Percentiles rank a stretch among this genome's conserved stretches.
These are phyloP conservation scores for Chrysaora quinquecirrha DNA, from an alignment of 30 jellyfish, hydroid and myxozoan genomes.

Conservation along the genomic window DNA sequence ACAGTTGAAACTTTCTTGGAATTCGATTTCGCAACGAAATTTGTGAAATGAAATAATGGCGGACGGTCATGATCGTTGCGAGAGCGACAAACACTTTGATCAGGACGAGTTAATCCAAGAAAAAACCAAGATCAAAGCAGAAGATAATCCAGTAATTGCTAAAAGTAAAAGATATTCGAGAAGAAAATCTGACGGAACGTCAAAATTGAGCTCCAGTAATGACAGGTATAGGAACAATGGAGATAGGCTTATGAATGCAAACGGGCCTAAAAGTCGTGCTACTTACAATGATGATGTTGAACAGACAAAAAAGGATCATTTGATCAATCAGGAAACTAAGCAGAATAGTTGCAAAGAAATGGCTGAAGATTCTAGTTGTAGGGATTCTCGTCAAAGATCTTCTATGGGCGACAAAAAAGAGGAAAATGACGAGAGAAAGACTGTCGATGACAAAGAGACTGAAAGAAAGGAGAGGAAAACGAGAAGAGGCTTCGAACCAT, in stretches of 20 bases:
- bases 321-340: background rate
- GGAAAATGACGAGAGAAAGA: too few species aligned
- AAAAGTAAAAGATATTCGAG: background rate
- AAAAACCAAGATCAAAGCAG: background rate
- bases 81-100: too few species aligned
- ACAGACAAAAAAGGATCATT: background rate
- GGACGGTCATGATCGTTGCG: too few species aligned
- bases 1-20: background rate
- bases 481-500: slow-evolving; percentile 54
- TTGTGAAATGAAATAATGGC: background rate
- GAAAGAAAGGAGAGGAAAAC: slow-evolving; percentile 22
- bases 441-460: background rate
- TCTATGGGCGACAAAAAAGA: too few species aligned
- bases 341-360: too few species aligned
- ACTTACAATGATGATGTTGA: background rate
- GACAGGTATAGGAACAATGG: too few species aligned
- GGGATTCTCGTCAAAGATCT: too few species aligned
- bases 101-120: background rate
- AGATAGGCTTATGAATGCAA: too few species aligned
- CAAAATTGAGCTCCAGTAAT: background rate
- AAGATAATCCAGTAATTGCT: background rate
- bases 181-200: background rate
- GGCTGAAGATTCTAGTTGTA: too few species aligned
- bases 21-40: background rate
- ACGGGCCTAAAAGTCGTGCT: too few species aligned